Percentiles rank a stretch among this genome's conserved stretches.
Evolutionary conservation across 30 jellyfish, hydroid and myxozoan species (phyloP).

Genomic region (Nemopilema nomurai): DNA sequence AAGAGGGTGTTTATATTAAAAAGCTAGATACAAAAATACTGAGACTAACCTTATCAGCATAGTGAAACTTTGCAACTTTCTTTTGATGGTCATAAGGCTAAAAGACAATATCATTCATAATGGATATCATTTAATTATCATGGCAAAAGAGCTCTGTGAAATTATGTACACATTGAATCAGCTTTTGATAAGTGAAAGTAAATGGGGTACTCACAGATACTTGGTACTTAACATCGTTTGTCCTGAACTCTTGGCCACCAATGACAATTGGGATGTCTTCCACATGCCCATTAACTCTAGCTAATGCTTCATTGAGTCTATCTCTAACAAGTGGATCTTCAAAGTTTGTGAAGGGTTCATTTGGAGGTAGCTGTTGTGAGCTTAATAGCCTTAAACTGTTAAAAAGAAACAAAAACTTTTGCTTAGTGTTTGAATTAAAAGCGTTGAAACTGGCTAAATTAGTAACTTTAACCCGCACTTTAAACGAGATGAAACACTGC

Average conservation of each 20-base stretch:
- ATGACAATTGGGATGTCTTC: slow-evolving; percentile 96
- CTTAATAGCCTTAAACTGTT: slow-evolving; percentile 10
- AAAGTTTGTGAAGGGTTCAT: slow-evolving; percentile 95
- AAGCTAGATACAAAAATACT: not conserved
- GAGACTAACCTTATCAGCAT: slow-evolving; percentile 90
- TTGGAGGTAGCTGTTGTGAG: slow-evolving; percentile 77
- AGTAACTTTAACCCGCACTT: no score
- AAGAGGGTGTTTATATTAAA: not conserved
- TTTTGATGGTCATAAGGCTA: slow-evolving; percentile 88
- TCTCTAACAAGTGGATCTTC: slow-evolving; percentile 81
- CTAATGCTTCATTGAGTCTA: slow-evolving; percentile 59
- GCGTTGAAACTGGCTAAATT: no score
- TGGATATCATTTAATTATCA: no score
- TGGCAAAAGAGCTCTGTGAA: no score
- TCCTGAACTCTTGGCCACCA: slow-evolving; percentile 84
- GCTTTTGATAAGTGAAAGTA: not conserved
- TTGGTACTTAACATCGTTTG: slow-evolving; percentile 83
- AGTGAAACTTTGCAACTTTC: slow-evolving; percentile 83
- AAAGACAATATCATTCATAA: slow-evolving; percentile 18
- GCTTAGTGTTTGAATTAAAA: not conserved
- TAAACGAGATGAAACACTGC: no score
- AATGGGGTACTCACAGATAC: slow-evolving; percentile 95
- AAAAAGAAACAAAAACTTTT: not conserved
- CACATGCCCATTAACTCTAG: slow-evolving; percentile 41
- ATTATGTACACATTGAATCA: no score